Percentiles rank a stretch among this genome's conserved stretches.
These are phyloP conservation scores for Sipha flava DNA, from an alignment of 1,140 invertebrate species.

Conservation along the genomic window DNA sequence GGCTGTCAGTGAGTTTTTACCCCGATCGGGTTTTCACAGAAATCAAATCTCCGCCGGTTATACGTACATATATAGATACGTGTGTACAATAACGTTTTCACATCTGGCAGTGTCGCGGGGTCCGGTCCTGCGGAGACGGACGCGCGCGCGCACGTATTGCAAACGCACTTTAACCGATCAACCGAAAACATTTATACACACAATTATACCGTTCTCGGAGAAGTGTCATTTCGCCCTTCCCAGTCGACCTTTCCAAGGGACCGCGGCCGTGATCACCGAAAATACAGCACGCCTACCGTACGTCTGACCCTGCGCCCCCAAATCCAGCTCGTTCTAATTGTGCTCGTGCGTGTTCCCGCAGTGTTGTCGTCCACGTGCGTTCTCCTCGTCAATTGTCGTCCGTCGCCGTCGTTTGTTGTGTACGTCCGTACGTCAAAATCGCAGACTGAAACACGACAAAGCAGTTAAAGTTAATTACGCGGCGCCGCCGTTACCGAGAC, in stretches of 20 bases:
- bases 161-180: conserved; percentile 11
- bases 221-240: neutral
- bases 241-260: neutral
- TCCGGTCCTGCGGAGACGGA: neutral
- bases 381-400: neutral
- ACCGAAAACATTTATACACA: conserved; percentile 16
- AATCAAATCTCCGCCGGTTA: neutral
- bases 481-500: too few species aligned
- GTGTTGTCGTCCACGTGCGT: too few species aligned
- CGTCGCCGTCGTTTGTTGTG: neutral
- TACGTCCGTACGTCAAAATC: neutral
- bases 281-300: too few species aligned
- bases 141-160: neutral
- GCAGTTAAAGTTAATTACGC: conserved; percentile 5
- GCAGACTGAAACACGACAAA: neutral
- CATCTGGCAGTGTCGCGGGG: neutral
- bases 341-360: neutral
- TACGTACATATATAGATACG: neutral
- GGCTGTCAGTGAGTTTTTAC: conserved; percentile 21
- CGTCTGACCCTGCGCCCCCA: too few species aligned
- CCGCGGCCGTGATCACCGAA: neutral
- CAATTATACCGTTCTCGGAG: neutral
- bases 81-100: neutral
- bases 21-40: conserved; percentile 19
- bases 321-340: conserved; percentile 1